Evolutionary conservation across 1,140 invertebrate species (phyloP).

Genomic region (Megathymus violae): DNA sequence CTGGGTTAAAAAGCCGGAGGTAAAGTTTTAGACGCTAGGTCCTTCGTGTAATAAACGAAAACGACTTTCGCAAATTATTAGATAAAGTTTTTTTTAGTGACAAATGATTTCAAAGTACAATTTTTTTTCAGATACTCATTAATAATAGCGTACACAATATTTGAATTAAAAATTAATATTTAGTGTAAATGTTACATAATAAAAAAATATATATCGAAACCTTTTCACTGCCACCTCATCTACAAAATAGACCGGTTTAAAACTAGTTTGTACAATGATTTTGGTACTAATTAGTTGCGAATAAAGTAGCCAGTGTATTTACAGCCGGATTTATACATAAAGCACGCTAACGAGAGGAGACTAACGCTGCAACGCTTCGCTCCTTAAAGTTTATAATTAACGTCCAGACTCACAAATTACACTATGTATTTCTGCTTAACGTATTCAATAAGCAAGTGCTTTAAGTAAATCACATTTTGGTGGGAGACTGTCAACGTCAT

Average conservation of each 20-base stretch:
- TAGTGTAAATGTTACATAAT: too few species aligned
- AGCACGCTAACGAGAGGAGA: slow-evolving; percentile 2
- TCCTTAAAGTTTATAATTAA: slow-evolving; percentile 7
- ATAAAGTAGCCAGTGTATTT: slow-evolving; percentile 1
- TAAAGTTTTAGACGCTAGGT: slow-evolving; percentile 19
- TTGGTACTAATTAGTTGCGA: slow-evolving; percentile 2
- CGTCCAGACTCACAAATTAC: not conserved
- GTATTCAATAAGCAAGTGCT: too few species aligned
- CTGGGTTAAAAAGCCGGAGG: slow-evolving; percentile 28
- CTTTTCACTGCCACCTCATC: too few species aligned
- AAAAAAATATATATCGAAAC: too few species aligned
- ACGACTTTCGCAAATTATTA: not conserved
- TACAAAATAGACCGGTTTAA: not conserved
- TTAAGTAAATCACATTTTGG: too few species aligned
- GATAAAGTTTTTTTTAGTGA: slow-evolving; percentile 1
- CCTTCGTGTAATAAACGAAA: slow-evolving; percentile 12
- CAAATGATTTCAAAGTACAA: too few species aligned
- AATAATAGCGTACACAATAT: too few species aligned
- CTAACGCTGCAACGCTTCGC: slow-evolving; percentile 1
- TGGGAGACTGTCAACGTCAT: too few species aligned
- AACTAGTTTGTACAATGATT: not conserved
- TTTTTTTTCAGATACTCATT: too few species aligned
- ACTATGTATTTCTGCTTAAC: too few species aligned
- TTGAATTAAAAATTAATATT: too few species aligned
- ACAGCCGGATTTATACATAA: slow-evolving; percentile 3